Evolutionary conservation across 53 echinoderm and acorn worm genomes (phyloP).

Genomic region (Patiria pectinifera): DNA sequence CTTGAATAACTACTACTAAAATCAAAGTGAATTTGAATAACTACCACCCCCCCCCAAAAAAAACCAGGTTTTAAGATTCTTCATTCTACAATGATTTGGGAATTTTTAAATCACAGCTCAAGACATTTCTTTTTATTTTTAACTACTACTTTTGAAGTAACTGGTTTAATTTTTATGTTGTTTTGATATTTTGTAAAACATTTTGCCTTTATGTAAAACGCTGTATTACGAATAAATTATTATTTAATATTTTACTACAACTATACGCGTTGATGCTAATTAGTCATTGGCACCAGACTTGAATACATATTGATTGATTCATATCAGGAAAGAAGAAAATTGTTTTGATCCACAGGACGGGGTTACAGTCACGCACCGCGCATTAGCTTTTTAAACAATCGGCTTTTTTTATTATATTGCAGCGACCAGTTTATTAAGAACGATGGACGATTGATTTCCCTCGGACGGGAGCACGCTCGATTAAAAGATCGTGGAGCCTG

Average conservation of each 20-base stretch:
- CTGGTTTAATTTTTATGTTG: no score
- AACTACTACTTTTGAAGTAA: no score
- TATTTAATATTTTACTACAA: background rate
- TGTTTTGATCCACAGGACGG: background rate
- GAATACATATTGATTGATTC: constrained; percentile 24
- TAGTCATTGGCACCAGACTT: background rate
- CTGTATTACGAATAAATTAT: no score
- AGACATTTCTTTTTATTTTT: no score
- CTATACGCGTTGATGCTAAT: background rate
- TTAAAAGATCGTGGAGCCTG: constrained; percentile 16
- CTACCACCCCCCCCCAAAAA: no score
- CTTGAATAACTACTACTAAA: no score
- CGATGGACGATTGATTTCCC: constrained; percentile 38
- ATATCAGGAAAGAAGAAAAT: background rate
- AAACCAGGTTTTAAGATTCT: no score
- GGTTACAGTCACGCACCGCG: constrained; percentile 31
- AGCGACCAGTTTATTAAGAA: constrained; percentile 2
- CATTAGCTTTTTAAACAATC: constrained; percentile 59
- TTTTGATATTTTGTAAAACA: no score
- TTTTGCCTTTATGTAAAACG: no score
- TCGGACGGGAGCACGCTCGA: background rate
- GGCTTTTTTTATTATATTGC: background rate
- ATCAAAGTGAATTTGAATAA: no score
- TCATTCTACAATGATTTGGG: no score
- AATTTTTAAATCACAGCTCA: no score